Evolutionary conservation across 2,888 invertebrate genomes (phyloP), one percentile per base, ranked within the genome.

Genomic region (Habroteleia sp.): DNA sequence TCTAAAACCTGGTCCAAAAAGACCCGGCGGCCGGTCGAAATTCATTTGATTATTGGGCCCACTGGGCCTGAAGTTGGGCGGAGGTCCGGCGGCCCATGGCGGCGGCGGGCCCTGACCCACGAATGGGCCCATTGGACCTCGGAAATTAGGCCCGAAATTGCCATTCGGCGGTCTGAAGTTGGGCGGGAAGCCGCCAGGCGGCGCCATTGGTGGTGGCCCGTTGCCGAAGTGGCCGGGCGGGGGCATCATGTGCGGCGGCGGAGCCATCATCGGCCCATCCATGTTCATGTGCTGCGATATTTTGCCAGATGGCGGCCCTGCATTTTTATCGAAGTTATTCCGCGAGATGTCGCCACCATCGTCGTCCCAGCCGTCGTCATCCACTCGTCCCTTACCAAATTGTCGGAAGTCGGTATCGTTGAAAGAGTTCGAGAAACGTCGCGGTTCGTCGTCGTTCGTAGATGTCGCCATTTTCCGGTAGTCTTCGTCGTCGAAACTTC

Each of bases 131-230:
- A 87, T 81, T 1, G 84, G 84, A 0, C 84, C 84, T 20, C 86
- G 79, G 50, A 87, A 88, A 42, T 84, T 86, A 0, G 85, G 82
- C 0, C 84, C 82, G 37, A 86, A 88, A 42, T 86, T 87, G 1
- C 84, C 83, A 10, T 85, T 86, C 1, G 83, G 81, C 0, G 85
- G 83, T 20, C 84, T 77, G 5, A 85, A 87, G 35, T 83, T 83
- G 0, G 82, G 82, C 1, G 80, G 79, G 6, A 83, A 85, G 4
- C 78, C 79, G 0, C 81, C 80, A 27, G 83, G 82, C 1, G 82
- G 82, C n/a, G 82, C 37, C 3, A 72, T 72, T 2, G 72, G 82
- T 4, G 86, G 81, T 5, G 83, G 86, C 0, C 87, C 85, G 17
- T 83, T 85, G 0, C 84, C 84, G 29, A 86, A 87, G n/a, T 48